Conservation (phyloP, 2,113 vertebrate genomes). For the Columbina picui region DNA sequence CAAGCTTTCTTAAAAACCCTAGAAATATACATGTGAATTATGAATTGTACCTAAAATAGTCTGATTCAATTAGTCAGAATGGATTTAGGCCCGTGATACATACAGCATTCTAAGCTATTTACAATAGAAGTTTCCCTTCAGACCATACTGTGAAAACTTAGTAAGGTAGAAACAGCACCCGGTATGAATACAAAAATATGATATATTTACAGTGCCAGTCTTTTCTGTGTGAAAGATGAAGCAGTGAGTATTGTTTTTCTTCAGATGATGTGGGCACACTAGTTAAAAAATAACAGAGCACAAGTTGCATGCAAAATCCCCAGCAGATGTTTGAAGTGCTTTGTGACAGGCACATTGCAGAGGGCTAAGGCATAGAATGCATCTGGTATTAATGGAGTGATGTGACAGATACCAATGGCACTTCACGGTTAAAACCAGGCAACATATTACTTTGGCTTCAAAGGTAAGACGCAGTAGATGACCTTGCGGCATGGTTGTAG, state of each 20-base stretch:
- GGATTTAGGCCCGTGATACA: background rate
- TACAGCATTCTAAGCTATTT: background rate
- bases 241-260: background rate
- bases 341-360: accelerated
- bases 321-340: background rate
- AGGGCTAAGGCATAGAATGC: background rate
- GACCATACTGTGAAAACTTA: background rate
- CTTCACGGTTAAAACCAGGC: background rate
- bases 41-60: background rate
- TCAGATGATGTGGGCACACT: background rate
- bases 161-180: background rate
- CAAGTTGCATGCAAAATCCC: background rate
- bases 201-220: background rate
- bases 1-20: background rate
- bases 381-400: background rate
- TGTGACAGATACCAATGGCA: background rate
- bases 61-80: background rate
- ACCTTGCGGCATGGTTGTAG: background rate
- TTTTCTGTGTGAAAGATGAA: background rate
- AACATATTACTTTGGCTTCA: background rate
- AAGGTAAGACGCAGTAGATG: background rate
- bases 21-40: background rate
- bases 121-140: background rate
- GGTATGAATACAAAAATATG: background rate
- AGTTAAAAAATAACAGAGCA: background rate